Conservation (phyloP, 2,888 invertebrate genomes). For the Hipparchia sbordonii region DNA sequence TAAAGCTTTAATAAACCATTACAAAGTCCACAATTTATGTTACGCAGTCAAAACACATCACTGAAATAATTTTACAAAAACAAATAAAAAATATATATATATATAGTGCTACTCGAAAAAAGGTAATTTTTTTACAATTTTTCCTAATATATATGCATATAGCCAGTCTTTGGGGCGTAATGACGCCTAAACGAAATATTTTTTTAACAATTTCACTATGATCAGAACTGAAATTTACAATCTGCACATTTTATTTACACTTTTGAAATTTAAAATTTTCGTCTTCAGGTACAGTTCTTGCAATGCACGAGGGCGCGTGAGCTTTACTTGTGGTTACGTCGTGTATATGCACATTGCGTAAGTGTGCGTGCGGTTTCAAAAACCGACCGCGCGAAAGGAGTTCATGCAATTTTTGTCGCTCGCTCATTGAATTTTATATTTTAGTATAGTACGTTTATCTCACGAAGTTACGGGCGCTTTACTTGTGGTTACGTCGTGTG, state of each 20-base stretch:
- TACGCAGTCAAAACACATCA: slow-evolving; percentile 13
- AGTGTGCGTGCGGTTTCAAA: slow-evolving; percentile 38
- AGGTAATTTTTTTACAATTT: slow-evolving; percentile 20
- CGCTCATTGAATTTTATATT: background rate
- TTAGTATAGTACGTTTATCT: no score
- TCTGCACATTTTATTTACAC: background rate
- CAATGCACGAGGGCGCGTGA: no score
- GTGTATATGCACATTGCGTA: no score
- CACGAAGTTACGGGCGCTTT: no score
- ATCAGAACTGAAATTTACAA: slow-evolving; percentile 17
- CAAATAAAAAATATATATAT: slow-evolving; percentile 5
- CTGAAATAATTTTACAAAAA: slow-evolving; percentile 7
- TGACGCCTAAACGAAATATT: slow-evolving; percentile 35
- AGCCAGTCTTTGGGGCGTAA: slow-evolving; percentile 49
- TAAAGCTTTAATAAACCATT: slow-evolving; percentile 8
- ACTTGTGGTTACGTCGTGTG: no score
- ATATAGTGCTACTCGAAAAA: slow-evolving; percentile 17
- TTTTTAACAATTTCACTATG: slow-evolving; percentile 9
- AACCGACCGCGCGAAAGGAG: slow-evolving; percentile 42
- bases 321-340: no score
- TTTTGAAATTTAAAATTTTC: background rate
- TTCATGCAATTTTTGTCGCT: slow-evolving; percentile 17
- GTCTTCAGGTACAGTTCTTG: no score
- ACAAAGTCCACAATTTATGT: background rate
- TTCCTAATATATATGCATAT: slow-evolving; percentile 40